Evolutionary conservation across 2,113 vertebrate genomes (phyloP).

Genomic region (Rhinopithecus roxellana): DNA sequence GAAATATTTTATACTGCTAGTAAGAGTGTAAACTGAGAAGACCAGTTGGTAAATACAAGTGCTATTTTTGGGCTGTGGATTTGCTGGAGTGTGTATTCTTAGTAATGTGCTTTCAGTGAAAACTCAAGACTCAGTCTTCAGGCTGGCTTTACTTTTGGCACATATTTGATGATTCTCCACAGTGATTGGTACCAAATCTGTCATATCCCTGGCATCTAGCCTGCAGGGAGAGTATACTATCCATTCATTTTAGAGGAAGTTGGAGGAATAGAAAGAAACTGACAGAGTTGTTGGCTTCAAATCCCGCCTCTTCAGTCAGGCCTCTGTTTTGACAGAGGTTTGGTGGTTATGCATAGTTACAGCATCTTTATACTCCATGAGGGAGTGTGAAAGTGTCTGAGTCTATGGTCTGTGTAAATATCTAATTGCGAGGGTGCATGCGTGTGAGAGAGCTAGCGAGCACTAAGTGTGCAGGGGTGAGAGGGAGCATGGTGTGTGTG

Average conservation of each 20-base stretch:
- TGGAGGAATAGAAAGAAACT: not conserved
- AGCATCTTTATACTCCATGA: not conserved
- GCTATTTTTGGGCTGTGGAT: slow-evolving; percentile 61
- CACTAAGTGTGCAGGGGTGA: not conserved
- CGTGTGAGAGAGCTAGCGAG: not conserved
- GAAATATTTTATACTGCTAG: not conserved
- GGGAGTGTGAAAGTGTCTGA: not conserved
- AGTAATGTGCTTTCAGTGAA: slow-evolving; percentile 27
- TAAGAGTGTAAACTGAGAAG: slow-evolving; percentile 64
- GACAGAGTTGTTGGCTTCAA: not conserved
- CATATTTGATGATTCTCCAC: not conserved
- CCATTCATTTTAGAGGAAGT: not conserved
- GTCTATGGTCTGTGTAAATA: not conserved
- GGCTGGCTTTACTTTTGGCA: not conserved
- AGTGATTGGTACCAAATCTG: not conserved
- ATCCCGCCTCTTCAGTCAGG: not conserved
- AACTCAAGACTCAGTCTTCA: not conserved
- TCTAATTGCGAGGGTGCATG: not conserved
- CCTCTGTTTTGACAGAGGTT: not conserved
- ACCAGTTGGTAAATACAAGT: not conserved
- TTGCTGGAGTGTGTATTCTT: slow-evolving; percentile 51
- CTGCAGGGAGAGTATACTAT: not conserved
- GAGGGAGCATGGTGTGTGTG: not conserved
- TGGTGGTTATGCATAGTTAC: not conserved
- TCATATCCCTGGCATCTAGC: not conserved